A percentile compares a stretch with the other conserved stretches of the same genome.
Evolutionary conservation across 1,140 invertebrate genomes (phyloP).

Genomic region (Archivesica marissinica): DNA sequence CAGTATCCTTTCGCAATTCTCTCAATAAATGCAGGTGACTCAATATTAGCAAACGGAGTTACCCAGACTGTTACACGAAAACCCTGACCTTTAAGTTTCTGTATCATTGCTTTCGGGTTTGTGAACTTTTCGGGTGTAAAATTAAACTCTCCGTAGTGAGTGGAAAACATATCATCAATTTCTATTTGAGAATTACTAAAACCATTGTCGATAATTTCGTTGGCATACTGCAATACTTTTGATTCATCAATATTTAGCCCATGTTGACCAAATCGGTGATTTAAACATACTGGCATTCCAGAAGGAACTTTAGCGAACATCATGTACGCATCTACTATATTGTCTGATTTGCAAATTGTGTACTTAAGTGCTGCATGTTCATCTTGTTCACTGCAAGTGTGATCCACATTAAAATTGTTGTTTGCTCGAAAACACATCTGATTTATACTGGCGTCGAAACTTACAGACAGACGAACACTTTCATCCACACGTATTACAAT

Average conservation of each 20-base stretch:
- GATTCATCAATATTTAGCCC: slow-evolving; percentile 91
- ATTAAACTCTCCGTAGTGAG: slow-evolving; percentile 91
- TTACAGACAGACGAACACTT: slow-evolving; percentile 73
- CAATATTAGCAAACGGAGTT: slow-evolving; percentile 90
- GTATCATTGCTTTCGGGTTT: slow-evolving; percentile 86
- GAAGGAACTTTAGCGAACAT: slow-evolving; percentile 60
- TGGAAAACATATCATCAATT: slow-evolving; percentile 95
- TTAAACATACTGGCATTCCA: slow-evolving; percentile 89
- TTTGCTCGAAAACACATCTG: not conserved
- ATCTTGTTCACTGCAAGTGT: not conserved
- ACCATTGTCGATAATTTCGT: slow-evolving; percentile 88
- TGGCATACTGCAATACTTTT: slow-evolving; percentile 88
- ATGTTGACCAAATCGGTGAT: slow-evolving; percentile 96
- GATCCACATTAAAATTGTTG: not conserved
- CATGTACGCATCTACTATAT: slow-evolving; percentile 46
- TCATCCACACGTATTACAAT: slow-evolving; percentile 74
- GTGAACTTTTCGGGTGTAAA: slow-evolving; percentile 91
- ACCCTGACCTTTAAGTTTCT: slow-evolving; percentile 87
- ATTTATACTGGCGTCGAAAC: slow-evolving; percentile 62
- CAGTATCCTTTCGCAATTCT: slow-evolving; percentile 65
- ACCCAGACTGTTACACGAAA: slow-evolving; percentile 93
- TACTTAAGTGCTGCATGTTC: not conserved
- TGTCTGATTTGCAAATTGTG: not conserved
- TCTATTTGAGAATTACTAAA: slow-evolving; percentile 94
- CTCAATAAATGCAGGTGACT: slow-evolving; percentile 64